Evolutionary conservation across 2,113 vertebrate species (phyloP).

Genomic region (Egretta garzetta): DNA sequence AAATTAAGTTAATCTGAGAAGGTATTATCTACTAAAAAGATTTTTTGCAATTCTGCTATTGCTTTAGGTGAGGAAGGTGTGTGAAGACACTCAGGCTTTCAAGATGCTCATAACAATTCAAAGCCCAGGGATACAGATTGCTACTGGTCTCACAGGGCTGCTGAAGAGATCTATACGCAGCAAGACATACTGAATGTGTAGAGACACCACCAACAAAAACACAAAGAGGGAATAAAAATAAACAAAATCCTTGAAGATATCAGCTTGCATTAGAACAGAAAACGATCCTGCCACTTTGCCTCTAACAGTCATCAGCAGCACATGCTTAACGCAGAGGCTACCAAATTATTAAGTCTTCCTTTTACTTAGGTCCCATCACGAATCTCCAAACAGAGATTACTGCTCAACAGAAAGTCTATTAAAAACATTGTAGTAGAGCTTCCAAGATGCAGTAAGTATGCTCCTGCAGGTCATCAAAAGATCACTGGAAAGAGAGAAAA

Average conservation of each 20-base stretch:
- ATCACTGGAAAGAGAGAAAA: neutral
- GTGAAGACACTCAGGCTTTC: neutral
- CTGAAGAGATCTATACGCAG: neutral
- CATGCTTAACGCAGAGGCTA: neutral
- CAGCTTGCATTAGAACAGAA: neutral
- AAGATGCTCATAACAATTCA: neutral
- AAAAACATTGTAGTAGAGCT: neutral
- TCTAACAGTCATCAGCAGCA: neutral
- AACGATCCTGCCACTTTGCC: neutral
- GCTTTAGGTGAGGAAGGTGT: neutral
- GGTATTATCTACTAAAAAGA: neutral
- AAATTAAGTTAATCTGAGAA: neutral
- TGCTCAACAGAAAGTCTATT: neutral
- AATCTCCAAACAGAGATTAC: neutral
- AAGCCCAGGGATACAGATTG: neutral
- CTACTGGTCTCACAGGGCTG: neutral
- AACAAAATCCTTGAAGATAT: neutral
- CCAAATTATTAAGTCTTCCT: neutral
- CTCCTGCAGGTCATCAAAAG: neutral
- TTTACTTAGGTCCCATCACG: neutral
- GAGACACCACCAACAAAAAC: neutral
- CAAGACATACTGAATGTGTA: neutral
- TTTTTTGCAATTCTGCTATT: neutral
- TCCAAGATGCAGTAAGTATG: neutral
- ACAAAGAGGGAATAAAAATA: neutral